Conservation (phyloP, 2,113 vertebrate genomes). For the Sinosuthora webbiana region DNA sequence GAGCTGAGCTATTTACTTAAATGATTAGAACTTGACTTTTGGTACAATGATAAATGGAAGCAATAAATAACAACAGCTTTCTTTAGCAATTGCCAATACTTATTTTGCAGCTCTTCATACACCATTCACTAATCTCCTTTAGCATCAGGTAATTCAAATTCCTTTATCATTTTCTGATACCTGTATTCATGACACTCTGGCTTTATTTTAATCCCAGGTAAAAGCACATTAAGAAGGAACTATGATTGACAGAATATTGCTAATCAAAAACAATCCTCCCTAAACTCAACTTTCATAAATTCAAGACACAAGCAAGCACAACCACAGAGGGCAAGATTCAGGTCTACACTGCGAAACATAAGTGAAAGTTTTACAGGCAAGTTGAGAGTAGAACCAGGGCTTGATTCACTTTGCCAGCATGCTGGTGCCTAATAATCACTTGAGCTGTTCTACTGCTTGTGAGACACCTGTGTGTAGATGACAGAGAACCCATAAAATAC, state of each 20-base stretch:
- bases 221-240: background rate
- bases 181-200: background rate
- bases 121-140: background rate
- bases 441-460: background rate
- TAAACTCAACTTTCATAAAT: background rate
- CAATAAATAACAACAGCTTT: conserved; percentile 25
- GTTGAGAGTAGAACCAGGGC: background rate
- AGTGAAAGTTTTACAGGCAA: background rate
- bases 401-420: background rate
- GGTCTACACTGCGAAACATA: background rate
- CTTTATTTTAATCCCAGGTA: conserved; percentile 1
- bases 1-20: conserved; percentile 13
- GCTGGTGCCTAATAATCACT: background rate
- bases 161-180: conserved; percentile 9
- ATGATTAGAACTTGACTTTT: conserved; percentile 5
- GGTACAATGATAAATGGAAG: conserved; percentile 13
- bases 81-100: background rate
- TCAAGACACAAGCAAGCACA: background rate
- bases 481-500: background rate
- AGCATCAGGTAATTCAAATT: background rate
- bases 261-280: background rate
- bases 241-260: background rate
- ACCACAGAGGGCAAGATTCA: background rate
- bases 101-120: conserved; percentile 1
- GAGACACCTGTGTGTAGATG: background rate